These are phyloP conservation scores for Candoia aspera DNA, from an alignment of 2,113 vertebrate genomes.

Conservation along the genomic window DNA sequence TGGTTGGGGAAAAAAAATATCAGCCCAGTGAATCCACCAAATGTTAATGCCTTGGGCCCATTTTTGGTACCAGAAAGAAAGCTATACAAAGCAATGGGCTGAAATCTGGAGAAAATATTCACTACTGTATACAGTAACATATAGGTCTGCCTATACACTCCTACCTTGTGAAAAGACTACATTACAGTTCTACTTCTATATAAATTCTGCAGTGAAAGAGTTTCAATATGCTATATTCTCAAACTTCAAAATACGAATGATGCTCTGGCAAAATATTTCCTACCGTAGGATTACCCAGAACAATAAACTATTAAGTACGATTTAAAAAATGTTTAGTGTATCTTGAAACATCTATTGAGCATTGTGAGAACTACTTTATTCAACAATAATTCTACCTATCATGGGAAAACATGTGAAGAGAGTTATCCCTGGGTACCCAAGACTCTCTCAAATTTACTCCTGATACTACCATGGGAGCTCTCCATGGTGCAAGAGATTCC, in stretches of 20 bases:
- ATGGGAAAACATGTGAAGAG: neutral
- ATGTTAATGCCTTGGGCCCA: neutral
- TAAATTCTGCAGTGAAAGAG: neutral
- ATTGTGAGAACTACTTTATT: neutral
- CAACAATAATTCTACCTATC: neutral
- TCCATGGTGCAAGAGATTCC: conserved; percentile 34
- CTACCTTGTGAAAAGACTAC: neutral
- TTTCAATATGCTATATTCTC: neutral
- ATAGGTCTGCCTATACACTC: neutral
- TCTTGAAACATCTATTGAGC: neutral
- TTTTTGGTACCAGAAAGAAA: neutral
- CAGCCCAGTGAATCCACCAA: neutral
- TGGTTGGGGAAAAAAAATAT: neutral
- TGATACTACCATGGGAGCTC: conserved; percentile 29
- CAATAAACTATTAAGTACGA: neutral
- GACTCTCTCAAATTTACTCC: neutral
- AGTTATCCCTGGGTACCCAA: neutral
- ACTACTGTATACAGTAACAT: neutral
- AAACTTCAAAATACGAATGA: neutral
- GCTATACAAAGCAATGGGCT: neutral
- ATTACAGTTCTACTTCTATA: neutral
- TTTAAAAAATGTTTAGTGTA: neutral
- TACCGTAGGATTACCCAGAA: neutral
- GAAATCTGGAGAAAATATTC: neutral
- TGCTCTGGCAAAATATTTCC: neutral